These are phyloP conservation scores for Thera obeliscata DNA, from an alignment of 2,888 invertebrate genomes.

Conservation along the genomic window DNA sequence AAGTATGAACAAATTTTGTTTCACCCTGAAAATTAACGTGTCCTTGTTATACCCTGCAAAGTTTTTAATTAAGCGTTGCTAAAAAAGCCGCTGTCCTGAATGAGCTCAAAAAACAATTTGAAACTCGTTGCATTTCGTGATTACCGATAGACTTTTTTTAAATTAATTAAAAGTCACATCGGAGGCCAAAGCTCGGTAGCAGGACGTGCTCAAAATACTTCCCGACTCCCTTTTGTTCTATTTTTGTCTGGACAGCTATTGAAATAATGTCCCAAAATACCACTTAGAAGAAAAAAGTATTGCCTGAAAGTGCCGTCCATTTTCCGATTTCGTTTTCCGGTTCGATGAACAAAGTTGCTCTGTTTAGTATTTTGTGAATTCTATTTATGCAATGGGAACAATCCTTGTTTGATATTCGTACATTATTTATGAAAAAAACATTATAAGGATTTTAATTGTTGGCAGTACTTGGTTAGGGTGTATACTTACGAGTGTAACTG, in stretches of 20 bases:
- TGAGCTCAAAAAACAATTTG: constrained; percentile 30
- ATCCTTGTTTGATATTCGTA: background rate
- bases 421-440: background rate
- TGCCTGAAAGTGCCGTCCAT: constrained; percentile 28
- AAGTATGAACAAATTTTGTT: background rate
- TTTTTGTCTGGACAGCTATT: constrained; percentile 59
- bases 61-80: constrained; percentile 34
- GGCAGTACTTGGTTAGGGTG: no score
- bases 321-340: constrained; percentile 32
- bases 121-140: constrained; percentile 55
- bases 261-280: constrained; percentile 42
- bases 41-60: constrained; percentile 5
- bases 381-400: constrained; percentile 2
- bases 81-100: constrained; percentile 21
- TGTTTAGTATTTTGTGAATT: constrained; percentile 16
- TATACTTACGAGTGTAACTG: no score
- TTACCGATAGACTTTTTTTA: constrained; percentile 66
- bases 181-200: constrained; percentile 51
- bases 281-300: constrained; percentile 37
- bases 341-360: constrained; percentile 10
- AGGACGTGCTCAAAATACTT: constrained; percentile 77
- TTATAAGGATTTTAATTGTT: no score
- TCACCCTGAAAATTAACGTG: background rate
- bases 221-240: constrained; percentile 61
- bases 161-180: constrained; percentile 76